Evolutionary conservation across 2,113 vertebrate species (phyloP).

Genomic region (Rhagologus leucostigma): DNA sequence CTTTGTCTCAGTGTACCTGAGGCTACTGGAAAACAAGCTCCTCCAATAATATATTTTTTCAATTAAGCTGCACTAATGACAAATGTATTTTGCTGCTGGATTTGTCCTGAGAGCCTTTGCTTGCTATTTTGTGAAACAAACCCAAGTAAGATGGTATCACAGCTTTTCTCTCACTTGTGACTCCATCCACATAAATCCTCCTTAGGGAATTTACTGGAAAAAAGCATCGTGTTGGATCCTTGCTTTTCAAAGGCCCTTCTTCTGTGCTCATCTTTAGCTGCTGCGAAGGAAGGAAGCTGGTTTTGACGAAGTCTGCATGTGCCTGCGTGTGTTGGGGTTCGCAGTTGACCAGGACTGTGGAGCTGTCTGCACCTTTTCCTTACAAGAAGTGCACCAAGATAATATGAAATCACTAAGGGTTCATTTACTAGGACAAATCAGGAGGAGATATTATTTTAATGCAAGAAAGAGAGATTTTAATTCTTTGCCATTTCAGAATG

Average conservation of each 20-base stretch:
- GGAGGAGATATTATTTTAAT: not conserved
- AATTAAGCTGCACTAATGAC: not conserved
- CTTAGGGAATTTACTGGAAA: not conserved
- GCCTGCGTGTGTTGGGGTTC: not conserved
- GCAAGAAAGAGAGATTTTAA: not conserved
- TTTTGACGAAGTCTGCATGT: not conserved
- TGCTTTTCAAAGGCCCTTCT: not conserved
- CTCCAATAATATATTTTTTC: not conserved
- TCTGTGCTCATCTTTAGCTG: not conserved
- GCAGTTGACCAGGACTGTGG: not conserved
- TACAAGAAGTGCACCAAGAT: not conserved
- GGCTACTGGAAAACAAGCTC: not conserved
- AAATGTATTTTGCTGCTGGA: not conserved
- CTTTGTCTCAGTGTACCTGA: not conserved
- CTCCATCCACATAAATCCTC: not conserved
- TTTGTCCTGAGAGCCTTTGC: not conserved
- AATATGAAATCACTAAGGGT: not conserved
- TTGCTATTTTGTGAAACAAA: not conserved
- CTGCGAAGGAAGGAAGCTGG: not conserved
- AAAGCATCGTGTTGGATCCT: not conserved
- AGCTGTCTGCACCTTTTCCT: not conserved
- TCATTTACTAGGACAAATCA: not conserved
- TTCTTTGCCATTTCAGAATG: not conserved
- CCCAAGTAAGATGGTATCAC: not conserved
- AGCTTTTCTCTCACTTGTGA: not conserved